These are phyloP conservation scores for Periophthalmodon schlosseri DNA, from an alignment of 2,113 vertebrate species.

Conservation along the genomic window DNA sequence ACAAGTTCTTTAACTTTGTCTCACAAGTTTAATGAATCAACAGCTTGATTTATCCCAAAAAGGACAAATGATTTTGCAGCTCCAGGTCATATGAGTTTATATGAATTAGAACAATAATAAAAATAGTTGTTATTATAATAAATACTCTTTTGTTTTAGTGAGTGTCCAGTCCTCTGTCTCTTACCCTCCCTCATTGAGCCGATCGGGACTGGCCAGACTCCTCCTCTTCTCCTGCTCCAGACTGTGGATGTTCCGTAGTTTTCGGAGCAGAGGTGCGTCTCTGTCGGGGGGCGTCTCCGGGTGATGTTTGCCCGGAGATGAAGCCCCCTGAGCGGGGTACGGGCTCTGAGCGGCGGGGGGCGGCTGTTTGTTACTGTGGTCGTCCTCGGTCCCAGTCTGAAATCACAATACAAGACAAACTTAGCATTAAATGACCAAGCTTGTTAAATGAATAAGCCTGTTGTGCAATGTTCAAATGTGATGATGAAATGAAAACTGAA, in stretches of 20 bases:
- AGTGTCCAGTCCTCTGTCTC: background rate
- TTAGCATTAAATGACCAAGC: too few species aligned
- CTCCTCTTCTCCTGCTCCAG: conserved; percentile 92
- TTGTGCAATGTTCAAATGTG: too few species aligned
- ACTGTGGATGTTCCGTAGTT: conserved; percentile 93
- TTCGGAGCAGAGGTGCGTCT: conserved; percentile 87
- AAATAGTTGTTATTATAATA: too few species aligned
- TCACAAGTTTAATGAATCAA: too few species aligned
- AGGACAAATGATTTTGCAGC: too few species aligned
- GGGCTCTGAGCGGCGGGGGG: conserved; percentile 84
- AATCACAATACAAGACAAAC: background rate
- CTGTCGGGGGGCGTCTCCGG: conserved; percentile 87
- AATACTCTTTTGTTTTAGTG: too few species aligned
- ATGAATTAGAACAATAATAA: too few species aligned
- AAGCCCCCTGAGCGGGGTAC: conserved; percentile 83
- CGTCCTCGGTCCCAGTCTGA: conserved; percentile 88
- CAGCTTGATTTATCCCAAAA: too few species aligned
- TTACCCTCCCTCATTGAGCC: conserved; percentile 89
- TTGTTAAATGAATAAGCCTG: too few species aligned
- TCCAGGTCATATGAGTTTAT: too few species aligned
- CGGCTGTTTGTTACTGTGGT: conserved; percentile 86
- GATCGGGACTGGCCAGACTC: conserved; percentile 84
- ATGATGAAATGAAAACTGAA: too few species aligned
- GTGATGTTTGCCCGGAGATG: conserved; percentile 87
- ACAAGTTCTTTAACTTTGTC: too few species aligned